A percentile compares a stretch with the other conserved stretches of the same genome.
phyloP scores from a whole-genome alignment of 2,113 vertebrate genomes.

The Balaeniceps rex region DNA sequence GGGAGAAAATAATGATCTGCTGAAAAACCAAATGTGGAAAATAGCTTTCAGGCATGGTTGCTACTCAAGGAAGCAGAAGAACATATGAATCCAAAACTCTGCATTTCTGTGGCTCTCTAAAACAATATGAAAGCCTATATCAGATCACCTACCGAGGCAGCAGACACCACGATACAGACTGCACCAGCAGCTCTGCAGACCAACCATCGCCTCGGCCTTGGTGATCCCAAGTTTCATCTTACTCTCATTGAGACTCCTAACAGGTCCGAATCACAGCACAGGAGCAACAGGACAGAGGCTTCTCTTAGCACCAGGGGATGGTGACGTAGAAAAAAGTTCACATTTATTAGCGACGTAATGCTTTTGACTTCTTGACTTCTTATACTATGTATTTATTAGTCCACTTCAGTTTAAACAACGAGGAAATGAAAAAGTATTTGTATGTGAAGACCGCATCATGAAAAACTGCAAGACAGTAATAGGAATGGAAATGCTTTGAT shows the following conservation, averaged over 20 bases:
- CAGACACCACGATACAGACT: rapidly evolving
- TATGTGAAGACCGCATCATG: not conserved
- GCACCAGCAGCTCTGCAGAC: not conserved
- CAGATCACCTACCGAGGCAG: not conserved
- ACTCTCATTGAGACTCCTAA: not conserved
- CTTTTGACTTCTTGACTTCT: not conserved
- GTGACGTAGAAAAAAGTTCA: not conserved
- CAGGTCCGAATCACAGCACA: not conserved
- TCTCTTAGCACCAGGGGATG: not conserved
- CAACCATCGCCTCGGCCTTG: not conserved
- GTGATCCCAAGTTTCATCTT: not conserved
- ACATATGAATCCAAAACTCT: not conserved
- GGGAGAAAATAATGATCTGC: not conserved
- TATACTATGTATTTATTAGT: not conserved
- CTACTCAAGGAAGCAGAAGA: not conserved
- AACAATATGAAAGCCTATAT: not conserved
- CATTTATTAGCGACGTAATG: not conserved
- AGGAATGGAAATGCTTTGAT: not conserved
- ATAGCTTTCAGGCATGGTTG: not conserved
- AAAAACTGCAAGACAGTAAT: not conserved
- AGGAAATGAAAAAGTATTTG: not conserved
- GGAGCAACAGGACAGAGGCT: rapidly evolving
- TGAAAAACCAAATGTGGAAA: not conserved
- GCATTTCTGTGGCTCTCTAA: not conserved
- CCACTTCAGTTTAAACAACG: not conserved